Percentiles rank a stretch among this genome's conserved stretches.
These are phyloP conservation scores for Leptobrachium ailaonicum DNA, from an alignment of 2,113 vertebrate species.

Conservation along the genomic window DNA sequence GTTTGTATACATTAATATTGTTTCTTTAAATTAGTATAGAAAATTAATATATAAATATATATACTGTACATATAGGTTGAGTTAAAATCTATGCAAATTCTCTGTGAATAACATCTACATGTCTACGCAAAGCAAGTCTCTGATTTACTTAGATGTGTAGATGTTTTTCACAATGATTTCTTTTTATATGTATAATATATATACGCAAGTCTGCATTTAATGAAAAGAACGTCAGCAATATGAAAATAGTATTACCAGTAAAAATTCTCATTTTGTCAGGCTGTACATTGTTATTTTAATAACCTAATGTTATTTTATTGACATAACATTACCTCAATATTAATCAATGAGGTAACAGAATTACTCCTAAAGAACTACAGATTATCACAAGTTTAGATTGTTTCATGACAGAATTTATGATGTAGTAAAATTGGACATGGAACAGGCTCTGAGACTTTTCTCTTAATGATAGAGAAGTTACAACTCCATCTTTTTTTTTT, in stretches of 20 bases:
- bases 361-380: background rate
- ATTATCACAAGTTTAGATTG: constrained; percentile 40
- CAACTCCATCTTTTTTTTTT: constrained; percentile 29
- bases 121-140: no score
- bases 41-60: no score
- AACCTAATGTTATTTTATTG: constrained; percentile 9
- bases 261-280: background rate
- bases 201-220: no score
- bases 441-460: constrained; percentile 22
- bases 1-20: no score
- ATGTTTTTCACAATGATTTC: no score
- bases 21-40: no score
- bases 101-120: no score
- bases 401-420: constrained; percentile 40
- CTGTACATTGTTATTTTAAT: constrained; percentile 14
- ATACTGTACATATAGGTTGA: no score
- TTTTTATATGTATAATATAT: no score
- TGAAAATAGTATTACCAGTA: background rate
- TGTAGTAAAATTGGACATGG: constrained; percentile 28
- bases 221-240: background rate
- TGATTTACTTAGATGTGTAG: no score
- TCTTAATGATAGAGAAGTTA: constrained; percentile 22
- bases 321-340: constrained; percentile 30
- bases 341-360: constrained; percentile 20
- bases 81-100: no score